These are phyloP conservation scores for Gari tellinella DNA, from an alignment of 2,888 invertebrate species.

Conservation along the genomic window DNA sequence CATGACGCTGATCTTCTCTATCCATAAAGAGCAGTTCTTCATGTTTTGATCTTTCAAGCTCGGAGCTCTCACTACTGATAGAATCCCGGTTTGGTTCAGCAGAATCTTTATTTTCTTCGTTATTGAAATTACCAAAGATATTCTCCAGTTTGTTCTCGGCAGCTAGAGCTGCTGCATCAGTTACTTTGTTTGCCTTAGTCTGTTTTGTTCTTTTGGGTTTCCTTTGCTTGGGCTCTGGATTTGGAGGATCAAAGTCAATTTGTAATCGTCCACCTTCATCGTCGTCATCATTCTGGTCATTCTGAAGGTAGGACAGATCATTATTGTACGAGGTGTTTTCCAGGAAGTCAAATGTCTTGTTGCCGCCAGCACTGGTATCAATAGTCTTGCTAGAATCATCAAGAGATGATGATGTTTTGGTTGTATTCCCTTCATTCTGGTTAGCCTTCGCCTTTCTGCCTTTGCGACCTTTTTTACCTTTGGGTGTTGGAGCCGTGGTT, in stretches of 20 bases:
- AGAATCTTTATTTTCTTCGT: slow-evolving; percentile 45
- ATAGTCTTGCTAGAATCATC: background rate
- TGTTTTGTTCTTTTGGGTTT: slow-evolving; percentile 51
- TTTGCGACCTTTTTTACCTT: slow-evolving; percentile 45
- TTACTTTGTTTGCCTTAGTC: slow-evolving; percentile 42
- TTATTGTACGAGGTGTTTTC: slow-evolving; percentile 40
- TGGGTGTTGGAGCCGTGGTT: slow-evolving; percentile 29
- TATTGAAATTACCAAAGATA: slow-evolving; percentile 41
- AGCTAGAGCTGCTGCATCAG: slow-evolving; percentile 50
- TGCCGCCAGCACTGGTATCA: slow-evolving; percentile 1
- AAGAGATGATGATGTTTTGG: slow-evolving; percentile 20
- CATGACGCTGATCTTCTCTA: slow-evolving; percentile 59
- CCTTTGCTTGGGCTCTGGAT: slow-evolving; percentile 50
- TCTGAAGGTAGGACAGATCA: slow-evolving; percentile 42
- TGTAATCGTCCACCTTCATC: slow-evolving; percentile 59
- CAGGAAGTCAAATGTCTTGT: slow-evolving; percentile 30
- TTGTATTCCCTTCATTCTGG: slow-evolving; percentile 32
- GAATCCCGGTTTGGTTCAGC: slow-evolving; percentile 54
- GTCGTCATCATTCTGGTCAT: slow-evolving; percentile 59
- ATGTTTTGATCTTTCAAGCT: slow-evolving; percentile 53
- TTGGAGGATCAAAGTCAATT: slow-evolving; percentile 61
- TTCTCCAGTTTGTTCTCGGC: slow-evolving; percentile 55
- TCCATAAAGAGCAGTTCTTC: slow-evolving; percentile 58
- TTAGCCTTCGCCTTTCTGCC: slow-evolving; percentile 49
- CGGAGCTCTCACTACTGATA: slow-evolving; percentile 55